Conservation (phyloP, 1,140 invertebrate genomes). For the Drosophila kanapiae region DNA sequence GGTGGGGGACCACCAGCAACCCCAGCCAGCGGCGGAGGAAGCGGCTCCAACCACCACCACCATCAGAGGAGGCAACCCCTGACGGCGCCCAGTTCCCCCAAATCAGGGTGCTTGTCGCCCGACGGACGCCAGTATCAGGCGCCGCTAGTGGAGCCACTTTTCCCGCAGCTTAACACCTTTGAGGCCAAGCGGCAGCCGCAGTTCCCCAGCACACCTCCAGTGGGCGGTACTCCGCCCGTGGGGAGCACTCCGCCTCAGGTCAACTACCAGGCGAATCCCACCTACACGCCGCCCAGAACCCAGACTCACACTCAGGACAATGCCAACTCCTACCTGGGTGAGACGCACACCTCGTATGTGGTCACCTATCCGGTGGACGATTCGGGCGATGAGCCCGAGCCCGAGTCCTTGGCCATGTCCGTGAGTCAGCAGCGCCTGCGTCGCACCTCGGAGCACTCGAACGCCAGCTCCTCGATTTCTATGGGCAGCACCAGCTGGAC, state of each 20-base stretch:
- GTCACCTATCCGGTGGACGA: constrained; percentile 80
- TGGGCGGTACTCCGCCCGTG: background rate
- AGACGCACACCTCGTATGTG: constrained; percentile 68
- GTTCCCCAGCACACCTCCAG: constrained; percentile 16
- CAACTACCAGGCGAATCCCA: constrained; percentile 57
- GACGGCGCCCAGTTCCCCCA: constrained; percentile 62
- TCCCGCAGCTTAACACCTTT: constrained; percentile 72
- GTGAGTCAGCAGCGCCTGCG: constrained; percentile 36
- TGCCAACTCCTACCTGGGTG: constrained; percentile 42
- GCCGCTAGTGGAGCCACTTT: constrained; percentile 76
- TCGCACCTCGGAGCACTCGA: constrained; percentile 71
- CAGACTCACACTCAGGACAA: background rate
- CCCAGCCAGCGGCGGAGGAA: background rate
- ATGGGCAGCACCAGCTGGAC: constrained; percentile 74
- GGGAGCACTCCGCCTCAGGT: too few relatives aligned
- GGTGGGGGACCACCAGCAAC: constrained; percentile 26
- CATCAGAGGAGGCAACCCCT: constrained; percentile 3
- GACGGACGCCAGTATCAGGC: constrained; percentile 79
- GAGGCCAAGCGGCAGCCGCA: constrained; percentile 67
- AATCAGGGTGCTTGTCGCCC: constrained; percentile 68
- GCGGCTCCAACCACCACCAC: background rate
- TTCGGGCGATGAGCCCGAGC: constrained; percentile 64
- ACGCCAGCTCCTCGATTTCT: constrained; percentile 59
- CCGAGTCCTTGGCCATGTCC: constrained; percentile 29
- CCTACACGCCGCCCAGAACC: constrained; percentile 45